Conservation (phyloP, 2,888 invertebrate genomes). For the Dinocampus coccinellae region DNA sequence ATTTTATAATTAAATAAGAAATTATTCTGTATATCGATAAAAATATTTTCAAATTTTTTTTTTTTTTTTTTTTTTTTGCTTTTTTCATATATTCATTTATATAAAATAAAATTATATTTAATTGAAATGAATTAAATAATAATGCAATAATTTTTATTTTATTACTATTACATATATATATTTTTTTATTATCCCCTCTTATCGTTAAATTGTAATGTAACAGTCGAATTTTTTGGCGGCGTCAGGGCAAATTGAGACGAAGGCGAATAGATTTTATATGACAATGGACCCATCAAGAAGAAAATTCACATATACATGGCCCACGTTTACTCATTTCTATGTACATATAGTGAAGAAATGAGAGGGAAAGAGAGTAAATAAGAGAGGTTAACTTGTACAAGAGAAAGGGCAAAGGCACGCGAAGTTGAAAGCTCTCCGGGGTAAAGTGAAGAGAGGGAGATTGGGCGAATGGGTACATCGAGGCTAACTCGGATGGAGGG, state of each 20-base stretch:
- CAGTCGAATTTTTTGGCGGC: background rate
- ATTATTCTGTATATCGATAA: no score
- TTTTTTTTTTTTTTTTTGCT: no score
- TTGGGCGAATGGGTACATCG: constrained; percentile 32
- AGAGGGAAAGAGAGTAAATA: background rate
- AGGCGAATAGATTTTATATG: background rate
- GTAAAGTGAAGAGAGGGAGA: constrained; percentile 38
- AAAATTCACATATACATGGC: background rate
- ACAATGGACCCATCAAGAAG: background rate
- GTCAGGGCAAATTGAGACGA: background rate
- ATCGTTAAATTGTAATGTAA: background rate
- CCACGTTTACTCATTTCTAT: background rate
- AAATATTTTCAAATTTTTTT: no score
- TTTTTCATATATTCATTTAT: no score
- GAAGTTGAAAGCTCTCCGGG: constrained; percentile 11
- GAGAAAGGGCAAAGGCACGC: constrained; percentile 24
- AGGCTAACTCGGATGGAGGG: background rate
- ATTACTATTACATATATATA: background rate
- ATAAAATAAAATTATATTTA: no score
- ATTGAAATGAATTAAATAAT: background rate
- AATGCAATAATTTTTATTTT: background rate
- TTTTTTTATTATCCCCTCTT: background rate
- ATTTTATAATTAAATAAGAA: background rate
- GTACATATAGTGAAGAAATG: background rate
- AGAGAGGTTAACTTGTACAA: background rate